Evolutionary conservation across 1,140 invertebrate genomes (phyloP).

Genomic region (Drosophila equinoxialis): DNA sequence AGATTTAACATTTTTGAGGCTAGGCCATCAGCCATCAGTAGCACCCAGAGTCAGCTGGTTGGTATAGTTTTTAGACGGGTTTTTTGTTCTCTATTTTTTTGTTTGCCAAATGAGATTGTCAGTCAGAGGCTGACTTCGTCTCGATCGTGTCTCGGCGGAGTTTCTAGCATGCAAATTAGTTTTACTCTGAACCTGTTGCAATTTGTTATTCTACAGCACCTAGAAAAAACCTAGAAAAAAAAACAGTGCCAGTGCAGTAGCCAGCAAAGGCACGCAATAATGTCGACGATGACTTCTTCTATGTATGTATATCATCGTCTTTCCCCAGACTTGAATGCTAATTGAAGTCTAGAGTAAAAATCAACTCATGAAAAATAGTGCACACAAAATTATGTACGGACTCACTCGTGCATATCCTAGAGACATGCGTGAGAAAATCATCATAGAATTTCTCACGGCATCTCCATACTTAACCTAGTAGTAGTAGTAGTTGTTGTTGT

Average conservation of each 20-base stretch:
- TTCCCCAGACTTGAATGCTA: slow-evolving; percentile 66
- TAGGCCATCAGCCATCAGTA: slow-evolving; percentile 33
- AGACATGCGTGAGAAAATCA: slow-evolving; percentile 81
- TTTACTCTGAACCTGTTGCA: slow-evolving; percentile 73
- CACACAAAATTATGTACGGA: slow-evolving; percentile 68
- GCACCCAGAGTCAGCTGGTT: slow-evolving; percentile 50
- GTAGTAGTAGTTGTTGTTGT: slow-evolving; percentile 16
- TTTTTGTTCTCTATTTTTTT: slow-evolving; percentile 35
- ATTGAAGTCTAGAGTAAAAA: slow-evolving; percentile 54
- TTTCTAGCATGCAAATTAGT: slow-evolving; percentile 78
- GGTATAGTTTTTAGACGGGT: slow-evolving; percentile 61
- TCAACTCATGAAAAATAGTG: slow-evolving; percentile 72
- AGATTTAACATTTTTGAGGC: slow-evolving; percentile 42
- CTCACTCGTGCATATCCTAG: slow-evolving; percentile 80
- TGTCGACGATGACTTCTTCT: neutral
- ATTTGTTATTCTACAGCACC: slow-evolving; percentile 45
- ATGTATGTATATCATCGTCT: neutral
- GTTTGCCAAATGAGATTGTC: slow-evolving; percentile 14
- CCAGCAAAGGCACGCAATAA: slow-evolving; percentile 16
- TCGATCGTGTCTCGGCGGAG: slow-evolving; percentile 46
- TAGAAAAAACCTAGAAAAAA: neutral
- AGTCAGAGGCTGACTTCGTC: slow-evolving; percentile 14
- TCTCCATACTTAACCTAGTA: slow-evolving; percentile 16
- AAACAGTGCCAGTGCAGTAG: neutral
- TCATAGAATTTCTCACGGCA: slow-evolving; percentile 70